Evolutionary conservation across 2,797 vertebrate species (phyloP), one percentile per base, ranked within the genome.

Genomic region (Ambastaia sidthimunki): DNA sequence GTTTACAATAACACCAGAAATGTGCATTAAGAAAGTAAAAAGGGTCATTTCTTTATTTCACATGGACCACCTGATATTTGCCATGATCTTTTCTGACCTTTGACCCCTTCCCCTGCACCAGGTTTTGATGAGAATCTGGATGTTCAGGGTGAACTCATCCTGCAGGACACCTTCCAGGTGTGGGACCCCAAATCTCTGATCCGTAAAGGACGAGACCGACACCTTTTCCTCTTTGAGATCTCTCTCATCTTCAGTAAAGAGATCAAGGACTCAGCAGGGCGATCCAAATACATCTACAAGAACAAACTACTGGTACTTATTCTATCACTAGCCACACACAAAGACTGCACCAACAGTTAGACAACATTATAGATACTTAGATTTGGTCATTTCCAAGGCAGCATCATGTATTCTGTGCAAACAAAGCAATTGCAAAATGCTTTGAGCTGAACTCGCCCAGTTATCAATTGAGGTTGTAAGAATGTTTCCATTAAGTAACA

Each of bases 231-330:
- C 85, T 99, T 99, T 75, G 98, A 99, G 93, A 97, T 98, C 89
- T 98, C 96, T 1, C 93, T 99, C 83, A 95, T 99, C 83, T 98
- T 99, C 89, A 98, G 96, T 91, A 99, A 99, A 86, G 98, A 99
- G 89, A 97, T 99, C 87, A 99, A 98, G 91, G 98, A 99, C 90
- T 98, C 97, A 18, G 95, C 97, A 6, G 97, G 97, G 87, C 95
- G 96, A 87, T 98, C 96, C 31, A 99, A 99, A 94, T 99, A 99
- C 87, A 95, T 97, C 92, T 99, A 95, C 95, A 99, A 99, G 93
- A 97, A 96, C 94, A 97, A 94, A 91, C 94, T 99, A 90, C 96
- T 96, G 96, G 98, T 96, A 93, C 85, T 13, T 19, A 7, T 67
- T n/a, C 16, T 13, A 18, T 44, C 25, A 57, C 92, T 93, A 16